Evolutionary conservation across 2,113 vertebrate species (phyloP).

Genomic region (Ictidomys tridecemlineatus): DNA sequence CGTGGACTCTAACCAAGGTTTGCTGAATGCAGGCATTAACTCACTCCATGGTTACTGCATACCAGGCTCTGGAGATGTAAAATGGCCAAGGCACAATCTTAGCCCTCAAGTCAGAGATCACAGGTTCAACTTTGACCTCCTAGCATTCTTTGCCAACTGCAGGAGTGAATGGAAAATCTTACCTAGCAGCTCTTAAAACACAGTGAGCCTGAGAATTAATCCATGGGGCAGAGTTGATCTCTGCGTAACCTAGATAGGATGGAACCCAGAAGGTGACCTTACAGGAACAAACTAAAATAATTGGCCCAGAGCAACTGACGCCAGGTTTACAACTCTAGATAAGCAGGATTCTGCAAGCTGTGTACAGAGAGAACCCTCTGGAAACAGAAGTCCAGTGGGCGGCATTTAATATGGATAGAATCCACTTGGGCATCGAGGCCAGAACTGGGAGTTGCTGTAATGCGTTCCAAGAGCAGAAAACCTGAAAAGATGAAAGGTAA

Average conservation of each 20-base stretch:
- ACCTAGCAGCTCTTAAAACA: background rate
- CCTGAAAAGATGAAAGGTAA: slow-evolving; percentile 2
- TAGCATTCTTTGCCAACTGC: background rate
- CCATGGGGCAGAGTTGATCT: background rate
- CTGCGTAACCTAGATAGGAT: background rate
- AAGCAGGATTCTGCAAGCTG: background rate
- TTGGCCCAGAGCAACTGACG: background rate
- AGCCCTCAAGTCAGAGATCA: background rate
- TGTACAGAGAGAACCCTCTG: slow-evolving; percentile 12
- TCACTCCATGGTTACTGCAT: background rate
- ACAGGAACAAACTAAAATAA: background rate
- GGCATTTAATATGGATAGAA: background rate
- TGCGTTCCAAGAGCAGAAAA: slow-evolving; percentile 33
- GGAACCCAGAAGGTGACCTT: slow-evolving; percentile 48
- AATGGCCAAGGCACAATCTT: background rate
- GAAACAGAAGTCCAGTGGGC: slow-evolving; percentile 38
- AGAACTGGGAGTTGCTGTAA: slow-evolving; percentile 49
- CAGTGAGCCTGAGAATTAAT: background rate
- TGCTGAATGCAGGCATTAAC: background rate
- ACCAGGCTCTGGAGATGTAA: background rate
- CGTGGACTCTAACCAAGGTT: background rate
- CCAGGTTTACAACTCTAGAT: background rate
- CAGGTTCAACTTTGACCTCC: background rate
- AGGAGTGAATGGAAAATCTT: slow-evolving; percentile 15
- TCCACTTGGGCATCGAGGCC: slow-evolving; percentile 1